These are phyloP conservation scores for Xiphophorus maculatus DNA, from an alignment of 2,113 vertebrate species.

Conservation along the genomic window DNA sequence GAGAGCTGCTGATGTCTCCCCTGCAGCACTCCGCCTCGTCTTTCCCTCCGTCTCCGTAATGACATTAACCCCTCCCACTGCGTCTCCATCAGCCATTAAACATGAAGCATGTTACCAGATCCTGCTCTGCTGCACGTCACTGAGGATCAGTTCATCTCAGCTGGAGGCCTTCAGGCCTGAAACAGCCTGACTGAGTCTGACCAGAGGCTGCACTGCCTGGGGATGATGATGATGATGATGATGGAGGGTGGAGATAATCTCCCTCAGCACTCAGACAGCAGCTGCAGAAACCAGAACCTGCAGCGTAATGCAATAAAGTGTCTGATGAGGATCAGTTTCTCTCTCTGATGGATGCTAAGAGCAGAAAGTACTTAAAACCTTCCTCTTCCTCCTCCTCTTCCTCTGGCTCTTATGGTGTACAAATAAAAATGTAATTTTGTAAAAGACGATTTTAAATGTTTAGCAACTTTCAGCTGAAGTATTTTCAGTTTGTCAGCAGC, in stretches of 20 bases:
- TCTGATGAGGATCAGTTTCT: constrained; percentile 37
- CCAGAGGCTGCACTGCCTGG: background rate
- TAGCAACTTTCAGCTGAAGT: too few species aligned
- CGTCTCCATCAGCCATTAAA: constrained; percentile 6
- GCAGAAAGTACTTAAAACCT: constrained; percentile 22
- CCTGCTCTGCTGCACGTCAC: background rate
- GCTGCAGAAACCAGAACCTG: constrained; percentile 24
- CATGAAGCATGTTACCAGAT: constrained; percentile 60
- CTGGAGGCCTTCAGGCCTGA: background rate
- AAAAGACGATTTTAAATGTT: too few species aligned
- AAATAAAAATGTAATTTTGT: too few species aligned
- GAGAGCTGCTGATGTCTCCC: background rate
- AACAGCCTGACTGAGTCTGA: background rate
- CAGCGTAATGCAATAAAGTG: constrained; percentile 49
- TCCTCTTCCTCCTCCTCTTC: too few species aligned
- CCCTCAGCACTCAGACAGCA: constrained; percentile 24
- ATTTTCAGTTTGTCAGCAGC: too few species aligned
- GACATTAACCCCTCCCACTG: constrained; percentile 45
- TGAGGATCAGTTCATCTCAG: background rate
- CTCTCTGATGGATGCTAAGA: constrained; percentile 28
- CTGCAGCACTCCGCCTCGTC: constrained; percentile 4
- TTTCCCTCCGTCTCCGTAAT: constrained; percentile 41
- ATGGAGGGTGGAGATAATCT: constrained; percentile 3
- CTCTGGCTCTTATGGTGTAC: too few species aligned
- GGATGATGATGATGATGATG: too few species aligned